Evolutionary conservation across 2,797 vertebrate genomes (phyloP).

Genomic region (Staurois parvus): DNA sequence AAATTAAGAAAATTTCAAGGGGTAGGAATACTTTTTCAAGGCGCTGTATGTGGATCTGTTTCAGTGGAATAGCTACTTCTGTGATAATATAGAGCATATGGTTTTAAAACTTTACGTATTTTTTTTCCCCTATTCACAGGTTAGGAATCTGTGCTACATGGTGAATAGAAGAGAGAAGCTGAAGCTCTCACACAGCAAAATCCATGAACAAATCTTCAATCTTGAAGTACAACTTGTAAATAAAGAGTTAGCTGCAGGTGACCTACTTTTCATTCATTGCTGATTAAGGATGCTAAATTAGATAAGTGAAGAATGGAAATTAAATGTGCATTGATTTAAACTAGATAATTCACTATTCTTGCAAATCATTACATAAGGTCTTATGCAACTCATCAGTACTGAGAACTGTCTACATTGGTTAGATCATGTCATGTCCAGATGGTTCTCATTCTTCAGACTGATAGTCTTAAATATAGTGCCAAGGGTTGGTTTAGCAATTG

Average conservation of each 20-base stretch:
- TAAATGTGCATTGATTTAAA: background rate
- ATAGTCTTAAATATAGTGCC: too few relatives aligned
- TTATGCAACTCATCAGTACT: too few relatives aligned
- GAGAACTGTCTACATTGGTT: too few relatives aligned
- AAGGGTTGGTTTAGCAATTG: too few relatives aligned
- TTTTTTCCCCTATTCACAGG: conserved; percentile 73
- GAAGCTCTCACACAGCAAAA: conserved; percentile 93
- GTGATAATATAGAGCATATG: background rate
- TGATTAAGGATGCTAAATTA: background rate
- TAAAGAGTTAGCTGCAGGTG: conserved; percentile 91
- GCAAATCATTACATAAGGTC: too few relatives aligned
- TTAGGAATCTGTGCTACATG: conserved; percentile 99
- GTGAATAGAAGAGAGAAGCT: conserved; percentile 97
- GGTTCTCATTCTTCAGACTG: too few relatives aligned
- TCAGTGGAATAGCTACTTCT: too few relatives aligned
- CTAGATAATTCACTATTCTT: background rate
- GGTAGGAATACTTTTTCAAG: too few relatives aligned
- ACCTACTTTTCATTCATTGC: conserved; percentile 40
- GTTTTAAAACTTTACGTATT: background rate
- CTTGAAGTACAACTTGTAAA: conserved; percentile 91
- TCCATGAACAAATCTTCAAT: conserved; percentile 96
- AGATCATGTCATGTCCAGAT: too few relatives aligned
- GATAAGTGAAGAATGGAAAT: background rate
- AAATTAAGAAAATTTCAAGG: too few relatives aligned
- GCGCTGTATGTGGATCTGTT: too few relatives aligned